Conservation (phyloP, 2,888 invertebrate genomes). For the Keiferia lycopersicella region DNA sequence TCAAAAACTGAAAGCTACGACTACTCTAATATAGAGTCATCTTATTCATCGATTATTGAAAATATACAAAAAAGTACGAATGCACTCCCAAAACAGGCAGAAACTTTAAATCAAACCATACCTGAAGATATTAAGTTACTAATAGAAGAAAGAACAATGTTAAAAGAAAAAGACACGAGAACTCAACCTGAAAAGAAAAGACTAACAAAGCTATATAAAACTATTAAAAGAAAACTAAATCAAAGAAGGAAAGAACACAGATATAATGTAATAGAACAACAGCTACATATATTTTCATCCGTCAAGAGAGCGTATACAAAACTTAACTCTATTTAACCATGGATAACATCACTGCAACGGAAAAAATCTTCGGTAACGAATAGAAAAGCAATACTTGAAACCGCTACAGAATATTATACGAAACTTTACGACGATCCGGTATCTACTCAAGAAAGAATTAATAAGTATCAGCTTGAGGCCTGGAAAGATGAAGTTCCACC, state of each 20-base stretch:
- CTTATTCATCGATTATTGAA: neutral
- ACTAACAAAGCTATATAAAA: constrained; percentile 3
- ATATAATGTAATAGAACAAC: constrained; percentile 1
- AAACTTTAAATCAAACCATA: neutral
- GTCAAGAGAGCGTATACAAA: neutral
- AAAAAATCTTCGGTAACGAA: neutral
- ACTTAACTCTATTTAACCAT: neutral
- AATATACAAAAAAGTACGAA: neutral
- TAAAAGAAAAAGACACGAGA: neutral
- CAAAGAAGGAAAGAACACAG: neutral
- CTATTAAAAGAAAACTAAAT: neutral
- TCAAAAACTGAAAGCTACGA: neutral
- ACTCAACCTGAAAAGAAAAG: neutral
- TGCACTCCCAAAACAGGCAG: neutral
- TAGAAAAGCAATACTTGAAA: neutral
- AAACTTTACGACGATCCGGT: neutral
- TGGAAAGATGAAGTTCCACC: neutral
- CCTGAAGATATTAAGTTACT: neutral
- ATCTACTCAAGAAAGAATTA: neutral
- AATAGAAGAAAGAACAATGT: neutral
- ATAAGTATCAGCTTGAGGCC: neutral
- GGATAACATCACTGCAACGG: neutral
- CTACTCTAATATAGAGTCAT: neutral
- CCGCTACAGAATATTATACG: neutral
- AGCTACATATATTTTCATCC: neutral